Conservation (phyloP, 1,140 invertebrate species). For the Drosophila sucinea region DNA sequence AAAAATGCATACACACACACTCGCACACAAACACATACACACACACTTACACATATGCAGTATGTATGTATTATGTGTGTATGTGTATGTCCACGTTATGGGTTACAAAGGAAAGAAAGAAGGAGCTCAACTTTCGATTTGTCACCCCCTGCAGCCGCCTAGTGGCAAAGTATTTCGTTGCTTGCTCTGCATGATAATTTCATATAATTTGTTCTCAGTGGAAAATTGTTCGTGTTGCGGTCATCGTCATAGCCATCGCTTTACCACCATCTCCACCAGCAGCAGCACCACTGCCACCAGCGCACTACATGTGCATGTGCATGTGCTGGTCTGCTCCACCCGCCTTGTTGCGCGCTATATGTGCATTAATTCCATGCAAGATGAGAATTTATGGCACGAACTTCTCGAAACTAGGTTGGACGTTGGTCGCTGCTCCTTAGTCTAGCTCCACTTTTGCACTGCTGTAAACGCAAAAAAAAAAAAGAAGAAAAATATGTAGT, state of each 20-base stretch:
- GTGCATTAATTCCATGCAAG: constrained; percentile 56
- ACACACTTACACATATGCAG: constrained; percentile 20
- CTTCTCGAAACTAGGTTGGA: constrained; percentile 48
- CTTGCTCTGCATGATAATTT: constrained; percentile 78
- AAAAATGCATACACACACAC: constrained; percentile 50
- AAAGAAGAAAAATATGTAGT: constrained; percentile 12
- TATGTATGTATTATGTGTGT: constrained; percentile 29
- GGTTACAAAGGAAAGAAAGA: background rate
- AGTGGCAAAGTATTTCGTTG: constrained; percentile 63
- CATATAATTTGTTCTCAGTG: constrained; percentile 69
- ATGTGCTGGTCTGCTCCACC: constrained; percentile 4
- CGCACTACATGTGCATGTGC: constrained; percentile 63
- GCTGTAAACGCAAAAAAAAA: constrained; percentile 49
- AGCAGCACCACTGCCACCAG: background rate
- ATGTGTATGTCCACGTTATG: constrained; percentile 41
- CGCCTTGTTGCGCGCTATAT: constrained; percentile 10
- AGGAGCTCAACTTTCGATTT: constrained; percentile 48
- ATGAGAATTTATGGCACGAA: constrained; percentile 64
- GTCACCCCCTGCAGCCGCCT: constrained; percentile 50
- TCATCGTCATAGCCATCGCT: constrained; percentile 39
- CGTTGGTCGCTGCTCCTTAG: constrained; percentile 11
- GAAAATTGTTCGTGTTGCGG: constrained; percentile 50
- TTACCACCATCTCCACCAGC: background rate
- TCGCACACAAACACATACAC: constrained; percentile 63
- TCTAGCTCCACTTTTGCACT: constrained; percentile 30